Conservation (phyloP, 2,888 invertebrate species). For the Nephrotoma guestfalica region DNA sequence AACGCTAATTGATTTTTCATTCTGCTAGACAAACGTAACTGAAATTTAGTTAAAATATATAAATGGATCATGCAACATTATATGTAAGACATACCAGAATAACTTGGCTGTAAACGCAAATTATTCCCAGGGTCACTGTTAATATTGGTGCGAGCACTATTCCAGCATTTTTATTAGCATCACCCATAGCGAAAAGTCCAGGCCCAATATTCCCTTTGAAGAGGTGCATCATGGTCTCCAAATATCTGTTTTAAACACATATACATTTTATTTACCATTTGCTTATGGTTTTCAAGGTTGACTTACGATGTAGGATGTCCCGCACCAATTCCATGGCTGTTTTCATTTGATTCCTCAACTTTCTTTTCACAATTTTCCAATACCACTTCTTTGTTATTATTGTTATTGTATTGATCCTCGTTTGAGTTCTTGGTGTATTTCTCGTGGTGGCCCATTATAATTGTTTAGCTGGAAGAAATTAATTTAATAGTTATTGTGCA, state of each 20-base stretch:
- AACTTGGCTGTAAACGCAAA: constrained; percentile 88
- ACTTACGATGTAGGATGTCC: constrained; percentile 15
- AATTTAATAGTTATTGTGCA: too few relatives aligned
- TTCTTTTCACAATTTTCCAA: background rate
- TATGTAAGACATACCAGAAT: constrained; percentile 44
- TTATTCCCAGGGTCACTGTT: constrained; percentile 62
- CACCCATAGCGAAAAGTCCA: constrained; percentile 90
- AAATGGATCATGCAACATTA: constrained; percentile 21
- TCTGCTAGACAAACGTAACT: constrained; percentile 56
- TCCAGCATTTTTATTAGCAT: constrained; percentile 87
- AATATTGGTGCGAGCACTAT: constrained; percentile 65
- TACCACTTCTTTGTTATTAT: background rate
- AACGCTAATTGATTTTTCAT: constrained; percentile 44
- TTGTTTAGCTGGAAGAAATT: background rate
- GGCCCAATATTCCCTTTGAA: constrained; percentile 94
- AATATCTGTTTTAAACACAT: constrained; percentile 41
- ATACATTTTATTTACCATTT: background rate
- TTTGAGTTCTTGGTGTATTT: background rate
- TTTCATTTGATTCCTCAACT: background rate
- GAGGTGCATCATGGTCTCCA: constrained; percentile 80
- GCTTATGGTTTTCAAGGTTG: background rate
- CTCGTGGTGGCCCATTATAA: background rate
- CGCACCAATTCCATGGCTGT: constrained; percentile 11
- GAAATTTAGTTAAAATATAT: constrained; percentile 16
- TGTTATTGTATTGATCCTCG: background rate